Percentiles rank a stretch among this genome's conserved stretches.
Evolutionary conservation across 30 jellyfish, hydroid and myxozoan genomes (phyloP).

Genomic region (Pelagia noctiluca): DNA sequence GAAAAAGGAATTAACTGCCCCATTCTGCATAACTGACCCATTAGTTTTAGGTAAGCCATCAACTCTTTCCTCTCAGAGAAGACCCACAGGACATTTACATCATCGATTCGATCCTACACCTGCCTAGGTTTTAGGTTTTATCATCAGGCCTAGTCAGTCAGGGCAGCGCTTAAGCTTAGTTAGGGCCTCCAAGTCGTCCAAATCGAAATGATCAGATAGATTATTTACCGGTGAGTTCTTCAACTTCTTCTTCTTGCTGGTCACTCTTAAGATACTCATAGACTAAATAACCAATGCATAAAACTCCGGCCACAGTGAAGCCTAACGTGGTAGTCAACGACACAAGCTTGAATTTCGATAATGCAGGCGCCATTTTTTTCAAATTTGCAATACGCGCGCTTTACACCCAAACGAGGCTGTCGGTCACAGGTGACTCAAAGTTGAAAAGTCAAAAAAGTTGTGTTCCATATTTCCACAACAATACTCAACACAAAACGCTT

Average conservation of each 20-base stretch:
- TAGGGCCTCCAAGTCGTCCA: neutral
- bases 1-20: too few relatives aligned
- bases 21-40: too few relatives aligned
- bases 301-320: neutral
- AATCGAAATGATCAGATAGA: neutral
- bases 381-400: neutral
- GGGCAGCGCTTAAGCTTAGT: neutral
- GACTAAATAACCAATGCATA: neutral
- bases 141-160: too few relatives aligned
- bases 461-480: too few relatives aligned
- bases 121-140: too few relatives aligned
- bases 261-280: neutral
- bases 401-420: neutral
- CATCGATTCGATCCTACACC: too few relatives aligned
- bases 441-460: too few relatives aligned
- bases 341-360: neutral
- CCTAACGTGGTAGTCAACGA: neutral
- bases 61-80: too few relatives aligned
- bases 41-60: too few relatives aligned
- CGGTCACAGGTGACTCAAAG: neutral
- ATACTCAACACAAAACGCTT: neutral
- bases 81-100: too few relatives aligned
- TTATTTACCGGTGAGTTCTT: neutral
- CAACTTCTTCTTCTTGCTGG: neutral
- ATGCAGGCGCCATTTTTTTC: constrained; percentile 44